These are phyloP conservation scores for Gortyna flavago DNA, from an alignment of 2,888 invertebrate species.

Conservation along the genomic window DNA sequence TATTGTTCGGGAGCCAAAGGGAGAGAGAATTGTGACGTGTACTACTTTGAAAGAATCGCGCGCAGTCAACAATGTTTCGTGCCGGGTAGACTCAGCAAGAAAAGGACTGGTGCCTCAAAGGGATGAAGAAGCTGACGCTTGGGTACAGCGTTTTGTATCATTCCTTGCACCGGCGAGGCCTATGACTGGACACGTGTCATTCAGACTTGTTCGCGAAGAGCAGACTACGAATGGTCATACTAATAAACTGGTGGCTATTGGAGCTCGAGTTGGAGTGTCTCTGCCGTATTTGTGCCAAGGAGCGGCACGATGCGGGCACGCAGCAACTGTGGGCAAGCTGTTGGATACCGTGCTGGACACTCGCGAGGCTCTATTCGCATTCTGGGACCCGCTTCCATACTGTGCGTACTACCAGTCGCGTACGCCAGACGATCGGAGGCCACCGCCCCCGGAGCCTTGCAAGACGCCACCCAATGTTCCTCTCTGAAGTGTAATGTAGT, in stretches of 20 bases:
- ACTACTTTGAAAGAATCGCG: slow-evolving; percentile 95
- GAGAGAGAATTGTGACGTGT: slow-evolving; percentile 94
- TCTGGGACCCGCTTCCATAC: slow-evolving; percentile 96
- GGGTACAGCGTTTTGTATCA: slow-evolving; percentile 93
- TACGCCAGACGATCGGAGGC: slow-evolving; percentile 89
- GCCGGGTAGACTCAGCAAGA: slow-evolving; percentile 92
- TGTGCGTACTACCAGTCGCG: slow-evolving; percentile 96
- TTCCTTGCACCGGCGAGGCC: slow-evolving; percentile 91
- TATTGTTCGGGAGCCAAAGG: slow-evolving; percentile 93
- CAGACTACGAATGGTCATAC: slow-evolving; percentile 84
- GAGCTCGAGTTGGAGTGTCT: slow-evolving; percentile 94
- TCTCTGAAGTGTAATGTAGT: slow-evolving; percentile 76
- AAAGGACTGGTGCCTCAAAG: slow-evolving; percentile 93
- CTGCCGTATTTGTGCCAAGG: slow-evolving; percentile 95
- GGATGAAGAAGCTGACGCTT: slow-evolving; percentile 92
- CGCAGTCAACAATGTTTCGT: slow-evolving; percentile 95
- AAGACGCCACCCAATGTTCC: slow-evolving; percentile 89
- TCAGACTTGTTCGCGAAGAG: slow-evolving; percentile 92
- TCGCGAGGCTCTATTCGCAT: slow-evolving; percentile 94
- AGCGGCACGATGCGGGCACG: slow-evolving; percentile 91
- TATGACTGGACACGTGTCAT: slow-evolving; percentile 94
- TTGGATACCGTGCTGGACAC: slow-evolving; percentile 93
- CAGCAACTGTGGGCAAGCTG: slow-evolving; percentile 91
- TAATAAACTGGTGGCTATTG: slow-evolving; percentile 85
- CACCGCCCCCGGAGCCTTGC: slow-evolving; percentile 89